Conservation (phyloP, 2,888 invertebrate species). For the Habroteleia sp. region DNA sequence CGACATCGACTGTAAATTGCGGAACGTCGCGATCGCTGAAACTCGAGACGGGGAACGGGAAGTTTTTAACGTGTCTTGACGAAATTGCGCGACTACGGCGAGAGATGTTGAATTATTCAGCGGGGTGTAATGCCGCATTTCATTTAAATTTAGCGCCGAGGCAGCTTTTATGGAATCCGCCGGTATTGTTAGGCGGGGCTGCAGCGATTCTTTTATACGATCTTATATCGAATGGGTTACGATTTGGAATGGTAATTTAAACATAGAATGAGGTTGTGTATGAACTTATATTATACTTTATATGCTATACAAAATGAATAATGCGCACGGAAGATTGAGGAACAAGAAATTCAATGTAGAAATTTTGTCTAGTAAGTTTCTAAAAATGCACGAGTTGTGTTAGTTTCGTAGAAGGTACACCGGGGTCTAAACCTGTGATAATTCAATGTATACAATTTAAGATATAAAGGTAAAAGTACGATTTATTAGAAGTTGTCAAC, state of each 20-base stretch:
- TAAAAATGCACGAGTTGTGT: no score
- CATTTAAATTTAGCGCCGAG: slow-evolving; percentile 9
- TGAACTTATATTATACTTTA: slow-evolving; percentile 15
- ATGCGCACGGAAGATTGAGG: no score
- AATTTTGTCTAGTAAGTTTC: no score
- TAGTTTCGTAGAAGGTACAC: no score
- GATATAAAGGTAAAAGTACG: no score
- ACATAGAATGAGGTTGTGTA: slow-evolving; percentile 2
- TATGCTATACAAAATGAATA: slow-evolving; percentile 1
- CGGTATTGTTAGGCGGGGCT: slow-evolving; percentile 12
- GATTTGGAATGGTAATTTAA: slow-evolving; percentile 21
- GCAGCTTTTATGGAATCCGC: slow-evolving; percentile 11
- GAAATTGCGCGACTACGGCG: slow-evolving; percentile 15
- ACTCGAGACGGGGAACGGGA: slow-evolving; percentile 3
- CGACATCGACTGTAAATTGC: slow-evolving; percentile 25
- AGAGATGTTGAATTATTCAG: slow-evolving; percentile 26
- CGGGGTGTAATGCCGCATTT: slow-evolving; percentile 21
- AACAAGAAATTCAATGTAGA: no score
- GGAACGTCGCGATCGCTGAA: slow-evolving; percentile 4
- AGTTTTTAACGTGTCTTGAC: slow-evolving; percentile 20
- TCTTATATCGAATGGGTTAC: slow-evolving; percentile 7
- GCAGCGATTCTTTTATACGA: background rate
- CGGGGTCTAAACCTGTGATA: no score
- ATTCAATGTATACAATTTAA: no score
- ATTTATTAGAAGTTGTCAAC: no score